A percentile compares a stretch with the other conserved stretches of the same genome.
Conservation (phyloP, 1,140 invertebrate genomes). For the Homarus americanus region DNA sequence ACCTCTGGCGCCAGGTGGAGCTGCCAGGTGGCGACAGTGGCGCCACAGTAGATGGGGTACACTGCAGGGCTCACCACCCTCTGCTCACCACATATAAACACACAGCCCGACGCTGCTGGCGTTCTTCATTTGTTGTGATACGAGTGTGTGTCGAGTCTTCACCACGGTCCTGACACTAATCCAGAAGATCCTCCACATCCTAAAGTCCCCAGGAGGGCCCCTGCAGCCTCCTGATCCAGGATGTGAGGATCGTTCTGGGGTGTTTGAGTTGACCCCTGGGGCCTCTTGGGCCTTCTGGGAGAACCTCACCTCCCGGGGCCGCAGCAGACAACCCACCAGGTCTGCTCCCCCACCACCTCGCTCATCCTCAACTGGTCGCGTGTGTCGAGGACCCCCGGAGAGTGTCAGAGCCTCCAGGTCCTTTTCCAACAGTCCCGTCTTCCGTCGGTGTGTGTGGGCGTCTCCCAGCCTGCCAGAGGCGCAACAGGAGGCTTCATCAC, state of each 20-base stretch:
- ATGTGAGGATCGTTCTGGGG: slow-evolving; percentile 41
- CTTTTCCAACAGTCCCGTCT: slow-evolving; percentile 1
- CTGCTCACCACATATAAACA: neutral
- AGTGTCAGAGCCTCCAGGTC: neutral
- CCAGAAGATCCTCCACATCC: slow-evolving; percentile 50
- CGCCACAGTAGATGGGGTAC: neutral
- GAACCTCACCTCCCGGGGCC: neutral
- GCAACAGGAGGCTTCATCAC: neutral
- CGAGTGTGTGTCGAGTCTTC: neutral
- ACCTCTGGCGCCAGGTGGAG: slow-evolving; percentile 5
- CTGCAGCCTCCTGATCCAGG: slow-evolving; percentile 28
- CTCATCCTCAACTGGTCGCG: neutral
- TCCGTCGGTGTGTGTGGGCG: slow-evolving; percentile 12
- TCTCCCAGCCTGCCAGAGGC: neutral
- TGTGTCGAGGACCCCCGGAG: neutral
- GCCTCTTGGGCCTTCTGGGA: slow-evolving; percentile 48
- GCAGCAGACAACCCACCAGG: neutral
- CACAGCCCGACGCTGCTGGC: neutral
- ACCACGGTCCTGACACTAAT: slow-evolving; percentile 14
- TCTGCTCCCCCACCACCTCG: neutral
- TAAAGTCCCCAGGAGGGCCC: slow-evolving; percentile 45
- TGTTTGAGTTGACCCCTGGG: slow-evolving; percentile 32
- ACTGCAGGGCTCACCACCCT: neutral
- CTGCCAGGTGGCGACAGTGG: neutral
- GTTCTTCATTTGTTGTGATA: neutral